Conservation (phyloP, 2,888 invertebrate species). For the Lymantria dispar region DNA sequence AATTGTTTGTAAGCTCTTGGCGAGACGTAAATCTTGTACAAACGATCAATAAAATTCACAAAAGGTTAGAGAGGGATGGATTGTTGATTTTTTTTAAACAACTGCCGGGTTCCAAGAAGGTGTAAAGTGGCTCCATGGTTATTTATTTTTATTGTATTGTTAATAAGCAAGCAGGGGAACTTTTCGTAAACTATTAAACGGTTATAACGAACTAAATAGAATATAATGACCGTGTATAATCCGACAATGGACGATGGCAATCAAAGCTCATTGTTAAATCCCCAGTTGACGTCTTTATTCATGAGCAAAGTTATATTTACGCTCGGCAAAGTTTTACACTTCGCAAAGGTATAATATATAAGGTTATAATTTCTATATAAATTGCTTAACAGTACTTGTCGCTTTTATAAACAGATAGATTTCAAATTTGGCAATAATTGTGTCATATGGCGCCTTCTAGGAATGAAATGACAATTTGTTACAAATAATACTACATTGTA, state of each 20-base stretch:
- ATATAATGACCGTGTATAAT: constrained; percentile 80
- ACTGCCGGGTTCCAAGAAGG: constrained; percentile 79
- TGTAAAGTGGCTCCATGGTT: constrained; percentile 81
- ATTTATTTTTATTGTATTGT: constrained; percentile 82
- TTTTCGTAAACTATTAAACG: constrained; percentile 76
- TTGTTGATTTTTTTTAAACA: constrained; percentile 54
- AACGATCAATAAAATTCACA: constrained; percentile 51
- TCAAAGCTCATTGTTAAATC: constrained; percentile 67
- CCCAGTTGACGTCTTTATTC: constrained; percentile 72
- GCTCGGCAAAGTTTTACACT: constrained; percentile 21
- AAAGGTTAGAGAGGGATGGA: constrained; percentile 51
- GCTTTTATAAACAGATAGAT: constrained; percentile 39
- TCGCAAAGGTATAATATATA: constrained; percentile 6
- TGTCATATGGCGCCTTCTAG: constrained; percentile 60
- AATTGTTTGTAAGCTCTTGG: constrained; percentile 11
- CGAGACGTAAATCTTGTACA: constrained; percentile 16
- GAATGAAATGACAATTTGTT: constrained; percentile 70
- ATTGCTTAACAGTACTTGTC: constrained; percentile 1
- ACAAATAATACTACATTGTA: constrained; percentile 50
- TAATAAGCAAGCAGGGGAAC: constrained; percentile 78
- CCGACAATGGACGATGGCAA: constrained; percentile 69
- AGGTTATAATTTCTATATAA: constrained; percentile 4
- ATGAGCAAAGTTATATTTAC: constrained; percentile 40
- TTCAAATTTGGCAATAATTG: constrained; percentile 54
- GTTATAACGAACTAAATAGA: constrained; percentile 82